Percentiles rank a stretch among this genome's conserved stretches.
Conservation (phyloP, 53 echinoderm and acorn worm species). For the Henricia sp. region DNA sequence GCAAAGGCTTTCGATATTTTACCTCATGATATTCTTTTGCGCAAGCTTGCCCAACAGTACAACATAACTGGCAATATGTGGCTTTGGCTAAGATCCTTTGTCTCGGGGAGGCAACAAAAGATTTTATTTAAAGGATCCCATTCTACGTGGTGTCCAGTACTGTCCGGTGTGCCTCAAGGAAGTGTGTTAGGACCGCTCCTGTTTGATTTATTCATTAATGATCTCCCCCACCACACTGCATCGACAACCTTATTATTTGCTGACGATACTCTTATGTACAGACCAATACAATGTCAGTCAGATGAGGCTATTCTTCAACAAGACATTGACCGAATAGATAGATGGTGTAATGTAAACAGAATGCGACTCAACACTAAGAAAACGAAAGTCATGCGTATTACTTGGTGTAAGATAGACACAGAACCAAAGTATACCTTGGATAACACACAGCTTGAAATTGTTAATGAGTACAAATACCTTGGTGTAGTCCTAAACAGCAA, state of each 20-base stretch:
- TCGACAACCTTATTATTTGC: background rate
- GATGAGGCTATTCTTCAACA: constrained; percentile 12
- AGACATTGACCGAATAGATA: constrained; percentile 9
- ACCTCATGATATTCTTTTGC: background rate
- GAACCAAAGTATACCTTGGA: background rate
- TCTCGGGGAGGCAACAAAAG: background rate
- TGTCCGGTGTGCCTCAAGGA: background rate
- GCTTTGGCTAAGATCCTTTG: constrained; percentile 3
- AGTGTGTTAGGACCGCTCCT: constrained; percentile 12
- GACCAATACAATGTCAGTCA: constrained; percentile 13
- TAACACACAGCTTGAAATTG: background rate
- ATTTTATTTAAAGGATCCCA: background rate
- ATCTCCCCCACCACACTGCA: background rate
- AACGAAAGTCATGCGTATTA: constrained; percentile 7
- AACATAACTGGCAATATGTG: constrained; percentile 16
- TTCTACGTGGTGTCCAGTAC: background rate
- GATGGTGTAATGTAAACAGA: background rate
- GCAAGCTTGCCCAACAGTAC: background rate
- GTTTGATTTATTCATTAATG: constrained; percentile 13
- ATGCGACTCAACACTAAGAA: constrained; percentile 10
- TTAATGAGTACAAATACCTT: background rate
- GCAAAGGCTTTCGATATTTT: no score
- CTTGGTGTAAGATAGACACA: background rate
- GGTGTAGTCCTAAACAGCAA: background rate
- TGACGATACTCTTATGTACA: background rate